These are phyloP conservation scores for Holacanthella duospinosa DNA, from an alignment of 2,888 invertebrate genomes.

Conservation along the genomic window DNA sequence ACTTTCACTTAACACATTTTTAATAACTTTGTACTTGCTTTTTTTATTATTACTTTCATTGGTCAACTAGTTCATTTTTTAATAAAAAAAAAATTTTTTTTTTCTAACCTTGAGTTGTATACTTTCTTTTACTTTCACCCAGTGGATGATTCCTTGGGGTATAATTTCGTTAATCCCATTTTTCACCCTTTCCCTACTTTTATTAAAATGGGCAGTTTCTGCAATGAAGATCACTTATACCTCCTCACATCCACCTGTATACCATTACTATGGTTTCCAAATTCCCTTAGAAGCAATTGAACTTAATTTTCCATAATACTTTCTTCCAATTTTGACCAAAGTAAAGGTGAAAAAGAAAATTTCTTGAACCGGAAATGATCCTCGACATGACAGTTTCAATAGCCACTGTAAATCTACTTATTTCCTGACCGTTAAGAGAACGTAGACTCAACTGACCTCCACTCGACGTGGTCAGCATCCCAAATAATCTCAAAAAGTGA, in stretches of 20 bases:
- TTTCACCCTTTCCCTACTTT: conserved; percentile 1
- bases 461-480: background rate
- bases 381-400: conserved; percentile 2
- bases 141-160: background rate
- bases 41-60: too few relatives aligned
- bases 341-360: too few relatives aligned
- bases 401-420: background rate
- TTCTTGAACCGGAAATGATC: background rate
- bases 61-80: too few relatives aligned
- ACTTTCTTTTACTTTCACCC: too few relatives aligned
- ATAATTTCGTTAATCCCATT: background rate
- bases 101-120: too few relatives aligned
- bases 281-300: background rate
- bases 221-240: background rate
- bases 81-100: too few relatives aligned
- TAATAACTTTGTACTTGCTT: too few relatives aligned
- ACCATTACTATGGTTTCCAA: background rate
- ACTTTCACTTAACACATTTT: too few relatives aligned
- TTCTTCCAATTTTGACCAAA: background rate
- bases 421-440: background rate
- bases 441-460: background rate
- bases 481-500: too few relatives aligned
- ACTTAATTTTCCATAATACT: background rate
- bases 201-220: background rate
- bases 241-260: background rate